Evolutionary conservation across 2,113 vertebrate species (phyloP).

Genomic region (Chaenogobius annularis): DNA sequence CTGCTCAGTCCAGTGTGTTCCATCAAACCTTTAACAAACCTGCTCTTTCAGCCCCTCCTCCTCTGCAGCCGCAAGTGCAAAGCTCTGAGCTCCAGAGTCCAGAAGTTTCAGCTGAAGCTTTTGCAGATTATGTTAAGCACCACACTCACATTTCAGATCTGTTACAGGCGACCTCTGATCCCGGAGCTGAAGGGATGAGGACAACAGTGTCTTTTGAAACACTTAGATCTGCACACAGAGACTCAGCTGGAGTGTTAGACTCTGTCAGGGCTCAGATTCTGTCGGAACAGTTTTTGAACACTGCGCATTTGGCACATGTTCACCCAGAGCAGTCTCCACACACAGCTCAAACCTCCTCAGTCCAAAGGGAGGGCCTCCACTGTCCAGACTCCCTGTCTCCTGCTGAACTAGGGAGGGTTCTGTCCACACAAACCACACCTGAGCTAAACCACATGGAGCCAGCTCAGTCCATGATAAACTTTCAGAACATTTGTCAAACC

Average conservation of each 20-base stretch:
- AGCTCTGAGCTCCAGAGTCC: constrained; percentile 16
- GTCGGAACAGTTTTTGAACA: not conserved
- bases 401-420: constrained; percentile 24
- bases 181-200: not conserved
- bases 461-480: not conserved
- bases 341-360: not conserved
- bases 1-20: constrained; percentile 33
- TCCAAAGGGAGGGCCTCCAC: constrained; percentile 24
- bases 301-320: not conserved
- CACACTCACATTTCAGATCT: not conserved
- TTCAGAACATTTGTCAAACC: not conserved
- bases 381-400: constrained; percentile 12
- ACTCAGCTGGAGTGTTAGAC: not conserved
- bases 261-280: not conserved
- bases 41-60: constrained; percentile 12
- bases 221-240: not conserved
- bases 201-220: not conserved
- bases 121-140: not conserved
- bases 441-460: constrained; percentile 5
- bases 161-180: not conserved
- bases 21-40: constrained; percentile 12
- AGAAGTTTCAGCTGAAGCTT: not conserved
- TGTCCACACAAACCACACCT: constrained; percentile 20
- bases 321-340: constrained; percentile 17
- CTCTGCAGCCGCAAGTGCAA: constrained; percentile 16